Base-by-base conservation (phyloP, 2,113 vertebrate genomes). In the Cygnus atratus region DNA sequence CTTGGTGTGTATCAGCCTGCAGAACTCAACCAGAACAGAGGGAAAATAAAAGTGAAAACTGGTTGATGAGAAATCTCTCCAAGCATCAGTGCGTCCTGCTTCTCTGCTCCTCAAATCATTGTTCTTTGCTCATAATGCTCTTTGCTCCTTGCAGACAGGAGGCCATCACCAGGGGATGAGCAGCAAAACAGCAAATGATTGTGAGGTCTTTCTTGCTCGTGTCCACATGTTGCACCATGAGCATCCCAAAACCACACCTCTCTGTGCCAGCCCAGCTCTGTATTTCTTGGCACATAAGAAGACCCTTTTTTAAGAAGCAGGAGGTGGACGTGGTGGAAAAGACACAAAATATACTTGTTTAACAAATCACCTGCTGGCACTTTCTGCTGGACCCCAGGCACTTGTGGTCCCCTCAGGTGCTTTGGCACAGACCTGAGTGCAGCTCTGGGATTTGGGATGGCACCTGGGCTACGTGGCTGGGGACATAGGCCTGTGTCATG, bases 181-280 rank as follows among this genome's bases (percentile, higher is more conserved):
- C 35, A 12, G 28, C 43, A n/a, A 11, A 33, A n/a, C 20, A 9
- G 48, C 20, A 15, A 37, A 17, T 0, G 2, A 83, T 59, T 48
- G 19, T 4, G 2, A 57, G 31, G 8, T 4, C 26, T 43, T 4
- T 44, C 31, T 61, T 35, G 35, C 10, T 33, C 5, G 0, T 2
- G 3, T 73, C 46, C 48, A 55, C 25, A 50, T 46, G 35, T 50
- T 39, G 31, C 57, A 66, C 11, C 28, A 6, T 2, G n/a, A 86
- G 52, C 26, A 26, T 57, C 44, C 22, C 37, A 54, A 55, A 75
- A 3, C 44, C 26, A 4, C 50, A 4, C 11, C 5, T 48, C 52
- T 13, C 33, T 1, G 0, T 29, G 44, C 11, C 59, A 72, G 22
- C 31, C n/a, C 39, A 28, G 31, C 6, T 6, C 39, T 2, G 0